Evolutionary conservation across 2,888 invertebrate species (phyloP), one percentile per base, ranked within the genome.

Genomic region (Sarcophaga rosellei): DNA sequence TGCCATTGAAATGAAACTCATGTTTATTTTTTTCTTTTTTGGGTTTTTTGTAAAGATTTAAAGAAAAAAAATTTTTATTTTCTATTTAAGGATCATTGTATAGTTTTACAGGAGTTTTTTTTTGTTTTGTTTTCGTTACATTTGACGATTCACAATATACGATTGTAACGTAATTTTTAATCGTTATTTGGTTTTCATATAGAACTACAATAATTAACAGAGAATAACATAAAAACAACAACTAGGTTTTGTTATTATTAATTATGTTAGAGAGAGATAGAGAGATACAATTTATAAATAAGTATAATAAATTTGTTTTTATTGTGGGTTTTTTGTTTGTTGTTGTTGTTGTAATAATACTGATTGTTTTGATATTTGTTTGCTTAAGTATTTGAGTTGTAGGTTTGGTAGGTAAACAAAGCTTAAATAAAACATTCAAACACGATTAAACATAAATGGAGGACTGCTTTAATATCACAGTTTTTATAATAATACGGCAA

Each of bases 391-490:
- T 47, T 63, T 73, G 12, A 65, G 45, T 72, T 61, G 47, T 23
- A 6, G 15, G 5, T 70, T 72, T 53, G 25, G 25, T 47, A 47
- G 4, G 45, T 21, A 12, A 62, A 10, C 11, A 25, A 25, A 35
- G 65, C n/a, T 25, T 17, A 35, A 65, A 4, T 10, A 17, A 65
- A 12, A 61, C 15, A n/a, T 23, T 61, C 5, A 62, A 47, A 25
- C 20, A 35, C 6, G 6, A 44, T 3, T 2, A 12, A 35, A 35
- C 35, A 35, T 53, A 17, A 53, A 17, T 53, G 53, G 53, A 73
- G 84, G 81, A 86, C 84, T 78, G 86, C 81, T 81, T 78, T 78
- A n/a, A 81, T 86, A 86, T 86, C 86, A 86, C 86, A 86, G 86
- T 78, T 61, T 65, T 81, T 68, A 84, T 86, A 78, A 45, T 81